Evolutionary conservation across 2,113 vertebrate genomes (phyloP), one percentile per base, ranked within the genome.

Genomic region (Saguinus midas): DNA sequence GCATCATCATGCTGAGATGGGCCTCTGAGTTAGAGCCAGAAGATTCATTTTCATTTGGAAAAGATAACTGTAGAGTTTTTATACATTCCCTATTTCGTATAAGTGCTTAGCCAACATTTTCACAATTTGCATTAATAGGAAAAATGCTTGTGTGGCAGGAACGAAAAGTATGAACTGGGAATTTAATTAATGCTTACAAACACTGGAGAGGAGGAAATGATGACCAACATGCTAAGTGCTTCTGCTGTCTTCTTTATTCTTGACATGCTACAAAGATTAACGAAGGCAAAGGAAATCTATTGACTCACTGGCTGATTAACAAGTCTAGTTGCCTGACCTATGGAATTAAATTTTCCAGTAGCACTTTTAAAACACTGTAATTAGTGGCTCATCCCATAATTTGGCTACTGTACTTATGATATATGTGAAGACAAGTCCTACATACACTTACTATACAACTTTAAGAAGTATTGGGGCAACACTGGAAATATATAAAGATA

Each of bases 341-440:
- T 11, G 90, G 92, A n/a, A 73, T 85, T 95, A 82, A 91, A 86
- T 92, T 97, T 97, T 84, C 58, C 12, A 95, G 35, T 72, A 57
- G 79, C 29, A 87, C 64, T 93, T 97, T 94, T 23, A 95, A 91
- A 82, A 84, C 35, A 32, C 32, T 58, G 20, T 81, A 68, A 70
- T 87, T 95, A 89, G 57, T 43, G 87, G 32, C 25, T 87, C 81
- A 55, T 92, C 52, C 57, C 58, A 50, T 87, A 76, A 92, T 90
- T 61, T 87, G 37, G 37, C 68, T 75, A 11, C 27, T 89, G 92
- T 90, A 87, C 90, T 93, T 89, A 75, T 52, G 48, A 86, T 37
- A 37, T 29, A 3, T 17, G 17, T 90, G 35, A 96, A 80, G 86
- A 66, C 14, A 86, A 64, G 43, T 76, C 40, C 35, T 83, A 32